These are phyloP conservation scores for Tenthredo notha DNA, from an alignment of 2,888 invertebrate species.

Conservation along the genomic window DNA sequence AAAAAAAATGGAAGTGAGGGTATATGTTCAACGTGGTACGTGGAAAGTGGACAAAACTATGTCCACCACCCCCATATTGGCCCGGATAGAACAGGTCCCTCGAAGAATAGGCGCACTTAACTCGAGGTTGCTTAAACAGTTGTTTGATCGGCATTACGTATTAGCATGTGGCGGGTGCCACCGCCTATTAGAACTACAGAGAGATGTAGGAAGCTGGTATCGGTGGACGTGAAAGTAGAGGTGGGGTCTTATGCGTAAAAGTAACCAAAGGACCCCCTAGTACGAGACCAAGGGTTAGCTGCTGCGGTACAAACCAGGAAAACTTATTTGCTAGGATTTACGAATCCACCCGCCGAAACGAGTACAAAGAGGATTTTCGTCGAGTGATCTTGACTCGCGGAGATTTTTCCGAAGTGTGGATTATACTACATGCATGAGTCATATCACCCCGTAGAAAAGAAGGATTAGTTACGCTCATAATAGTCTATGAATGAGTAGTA, in stretches of 20 bases:
- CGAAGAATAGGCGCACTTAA: conserved; percentile 75
- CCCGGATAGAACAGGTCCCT: conserved; percentile 43
- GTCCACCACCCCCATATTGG: conserved; percentile 28
- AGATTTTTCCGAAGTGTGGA: conserved; percentile 39
- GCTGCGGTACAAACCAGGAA: background rate
- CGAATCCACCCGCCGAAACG: conserved; percentile 14
- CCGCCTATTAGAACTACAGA: conserved; percentile 69
- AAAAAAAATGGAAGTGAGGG: background rate
- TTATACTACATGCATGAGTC: conserved; percentile 30
- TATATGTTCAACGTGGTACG: background rate
- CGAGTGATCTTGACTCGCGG: conserved; percentile 51
- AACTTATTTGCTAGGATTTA: conserved; percentile 50
- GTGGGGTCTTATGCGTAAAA: conserved; percentile 42
- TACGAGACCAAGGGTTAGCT: conserved; percentile 24
- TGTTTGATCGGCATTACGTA: conserved; percentile 77
- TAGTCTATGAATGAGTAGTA: background rate
- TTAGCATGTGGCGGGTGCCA: conserved; percentile 78
- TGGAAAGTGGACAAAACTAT: conserved; percentile 30
- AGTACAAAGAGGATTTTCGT: conserved; percentile 51
- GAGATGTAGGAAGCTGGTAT: conserved; percentile 44
- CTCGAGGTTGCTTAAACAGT: conserved; percentile 76
- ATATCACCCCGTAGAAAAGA: background rate
- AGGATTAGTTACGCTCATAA: conserved; percentile 9
- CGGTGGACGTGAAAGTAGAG: conserved; percentile 6
- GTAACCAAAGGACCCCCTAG: conserved; percentile 29